A percentile compares a stretch with the other conserved stretches of the same genome.
Conservation (phyloP, 2,888 invertebrate genomes). For the Blastobasis adustella region DNA sequence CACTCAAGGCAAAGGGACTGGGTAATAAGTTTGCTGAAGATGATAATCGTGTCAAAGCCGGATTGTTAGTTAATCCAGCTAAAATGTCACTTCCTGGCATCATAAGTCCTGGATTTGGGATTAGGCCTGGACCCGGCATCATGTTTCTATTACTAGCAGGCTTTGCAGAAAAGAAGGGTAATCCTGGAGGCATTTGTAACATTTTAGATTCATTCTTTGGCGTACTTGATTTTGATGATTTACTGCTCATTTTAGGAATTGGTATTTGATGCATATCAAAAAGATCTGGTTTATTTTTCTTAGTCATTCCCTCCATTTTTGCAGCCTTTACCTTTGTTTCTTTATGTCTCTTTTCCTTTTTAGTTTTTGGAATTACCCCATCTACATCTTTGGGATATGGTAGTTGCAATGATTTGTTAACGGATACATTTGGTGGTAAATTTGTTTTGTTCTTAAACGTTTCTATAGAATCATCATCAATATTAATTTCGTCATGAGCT, state of each 20-base stretch:
- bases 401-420: too few species aligned
- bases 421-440: constrained; percentile 47
- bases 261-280: too few species aligned
- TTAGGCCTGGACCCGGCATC: too few species aligned
- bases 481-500: constrained; percentile 65
- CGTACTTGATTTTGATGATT: constrained; percentile 52
- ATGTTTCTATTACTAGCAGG: too few species aligned
- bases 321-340: constrained; percentile 66
- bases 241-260: too few species aligned
- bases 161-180: too few species aligned
- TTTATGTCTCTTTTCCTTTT: constrained; percentile 75
- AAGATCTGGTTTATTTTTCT: too few species aligned
- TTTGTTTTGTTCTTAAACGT: constrained; percentile 30
- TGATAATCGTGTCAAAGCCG: constrained; percentile 56
- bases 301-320: constrained; percentile 60
- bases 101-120: too few species aligned
- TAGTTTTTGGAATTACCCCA: constrained; percentile 73
- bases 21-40: constrained; percentile 51
- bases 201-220: constrained; percentile 64
- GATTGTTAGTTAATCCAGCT: constrained; percentile 59
- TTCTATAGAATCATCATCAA: constrained; percentile 67
- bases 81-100: constrained; percentile 54
- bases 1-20: constrained; percentile 68
- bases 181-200: too few species aligned
- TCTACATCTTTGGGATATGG: constrained; percentile 68